These are phyloP conservation scores for Glandiceps talaboti DNA, from an alignment of 53 echinoderm and acorn worm genomes.

Conservation along the genomic window DNA sequence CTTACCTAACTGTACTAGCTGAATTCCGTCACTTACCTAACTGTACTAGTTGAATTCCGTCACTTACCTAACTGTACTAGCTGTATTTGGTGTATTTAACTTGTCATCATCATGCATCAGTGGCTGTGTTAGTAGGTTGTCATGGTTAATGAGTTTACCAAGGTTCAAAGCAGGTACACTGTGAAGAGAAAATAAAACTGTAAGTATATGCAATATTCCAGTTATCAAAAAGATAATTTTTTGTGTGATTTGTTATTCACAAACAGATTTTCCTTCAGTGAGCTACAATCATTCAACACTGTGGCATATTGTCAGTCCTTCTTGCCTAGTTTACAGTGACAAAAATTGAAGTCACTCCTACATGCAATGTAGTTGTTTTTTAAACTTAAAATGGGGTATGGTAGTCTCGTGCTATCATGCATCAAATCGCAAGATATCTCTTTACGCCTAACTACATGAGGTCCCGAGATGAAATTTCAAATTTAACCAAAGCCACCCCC, in stretches of 20 bases:
- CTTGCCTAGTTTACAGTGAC: background rate
- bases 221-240: too few species aligned
- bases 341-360: too few species aligned
- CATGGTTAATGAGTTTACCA: slow-evolving; percentile 39
- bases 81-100: slow-evolving; percentile 69
- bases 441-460: too few species aligned
- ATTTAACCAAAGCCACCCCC: too few species aligned
- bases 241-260: background rate
- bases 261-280: background rate
- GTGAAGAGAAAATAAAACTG: slow-evolving; percentile 2
- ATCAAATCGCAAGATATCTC: too few species aligned
- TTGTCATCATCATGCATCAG: slow-evolving; percentile 43
- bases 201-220: too few species aligned
- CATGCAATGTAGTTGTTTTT: too few species aligned
- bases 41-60: background rate
- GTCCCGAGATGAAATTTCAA: too few species aligned
- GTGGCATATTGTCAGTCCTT: background rate
- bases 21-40: background rate
- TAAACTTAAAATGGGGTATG: too few species aligned
- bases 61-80: slow-evolving; percentile 85
- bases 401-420: too few species aligned
- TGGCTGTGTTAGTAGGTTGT: slow-evolving; percentile 51
- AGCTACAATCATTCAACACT: too few species aligned
- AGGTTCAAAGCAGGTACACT: slow-evolving; percentile 76
- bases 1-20: background rate